These are phyloP conservation scores for Chlorops oryzae DNA, from an alignment of 1,140 invertebrate species.

Conservation along the genomic window DNA sequence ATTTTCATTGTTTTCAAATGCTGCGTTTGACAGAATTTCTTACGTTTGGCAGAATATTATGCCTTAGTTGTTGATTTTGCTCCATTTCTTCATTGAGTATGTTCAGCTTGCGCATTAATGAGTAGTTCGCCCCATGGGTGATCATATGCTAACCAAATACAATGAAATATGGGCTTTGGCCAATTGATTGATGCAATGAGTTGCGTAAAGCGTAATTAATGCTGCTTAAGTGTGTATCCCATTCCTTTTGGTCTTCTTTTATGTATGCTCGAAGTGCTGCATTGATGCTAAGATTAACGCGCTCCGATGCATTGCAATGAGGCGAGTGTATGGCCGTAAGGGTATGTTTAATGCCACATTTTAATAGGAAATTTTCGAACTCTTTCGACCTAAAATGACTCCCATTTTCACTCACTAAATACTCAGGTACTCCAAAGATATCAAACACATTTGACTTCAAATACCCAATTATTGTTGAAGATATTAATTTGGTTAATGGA, in stretches of 20 bases:
- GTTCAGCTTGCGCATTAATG: not conserved
- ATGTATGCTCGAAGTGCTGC: conserved; percentile 6
- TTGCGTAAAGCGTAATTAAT: conserved; percentile 7
- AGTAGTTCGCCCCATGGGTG: conserved; percentile 2
- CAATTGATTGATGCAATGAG: conserved; percentile 10
- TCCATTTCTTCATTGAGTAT: not conserved
- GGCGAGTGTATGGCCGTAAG: conserved; percentile 5
- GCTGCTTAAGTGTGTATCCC: conserved; percentile 8
- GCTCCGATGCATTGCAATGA: conserved; percentile 5
- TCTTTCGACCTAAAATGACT: conserved; percentile 1
- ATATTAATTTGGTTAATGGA: not conserved
- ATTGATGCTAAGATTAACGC: conserved; percentile 7
- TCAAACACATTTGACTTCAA: not conserved
- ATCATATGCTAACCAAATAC: conserved; percentile 14
- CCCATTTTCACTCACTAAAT: conserved; percentile 3
- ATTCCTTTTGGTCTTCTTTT: conserved; percentile 1
- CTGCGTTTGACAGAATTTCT: not conserved
- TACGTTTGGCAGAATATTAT: not conserved
- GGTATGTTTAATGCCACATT: not conserved
- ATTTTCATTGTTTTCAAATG: not conserved
- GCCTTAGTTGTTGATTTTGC: not conserved
- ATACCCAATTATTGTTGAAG: not conserved
- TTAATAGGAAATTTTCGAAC: not conserved
- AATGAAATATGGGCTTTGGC: too few relatives aligned
- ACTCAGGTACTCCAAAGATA: conserved; percentile 2